Percentiles rank a stretch among this genome's conserved stretches.
These are phyloP conservation scores for Buathra laborator DNA, from an alignment of 2,888 invertebrate genomes.

Conservation along the genomic window DNA sequence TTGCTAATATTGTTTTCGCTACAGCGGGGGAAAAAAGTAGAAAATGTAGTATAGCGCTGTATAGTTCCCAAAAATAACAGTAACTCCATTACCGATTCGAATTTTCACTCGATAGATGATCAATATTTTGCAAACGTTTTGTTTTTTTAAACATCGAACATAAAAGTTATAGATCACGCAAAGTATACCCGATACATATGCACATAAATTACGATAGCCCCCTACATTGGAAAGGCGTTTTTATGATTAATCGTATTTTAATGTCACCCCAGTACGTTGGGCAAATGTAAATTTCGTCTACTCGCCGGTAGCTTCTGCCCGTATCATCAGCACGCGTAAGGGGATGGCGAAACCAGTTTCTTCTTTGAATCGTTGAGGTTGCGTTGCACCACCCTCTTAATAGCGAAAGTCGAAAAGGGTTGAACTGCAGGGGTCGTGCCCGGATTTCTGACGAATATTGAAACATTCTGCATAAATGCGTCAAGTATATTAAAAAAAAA, in stretches of 20 bases:
- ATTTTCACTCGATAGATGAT: not conserved
- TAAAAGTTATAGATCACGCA: not conserved
- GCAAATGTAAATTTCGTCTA: conserved; percentile 49
- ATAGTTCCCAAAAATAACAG: too few relatives aligned
- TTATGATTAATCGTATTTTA: conserved; percentile 61
- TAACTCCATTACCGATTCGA: not conserved
- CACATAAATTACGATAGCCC: conserved; percentile 52
- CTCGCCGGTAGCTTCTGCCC: conserved; percentile 5
- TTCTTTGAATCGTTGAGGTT: conserved; percentile 19
- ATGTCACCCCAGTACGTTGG: conserved; percentile 40
- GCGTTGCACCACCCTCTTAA: conserved; percentile 8
- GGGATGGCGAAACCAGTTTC: conserved; percentile 47
- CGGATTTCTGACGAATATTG: not conserved
- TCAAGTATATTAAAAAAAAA: not conserved
- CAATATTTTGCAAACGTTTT: not conserved
- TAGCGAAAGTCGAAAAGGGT: conserved; percentile 35
- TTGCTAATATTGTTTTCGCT: too few relatives aligned
- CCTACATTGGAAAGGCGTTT: conserved; percentile 33
- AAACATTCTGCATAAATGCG: not conserved
- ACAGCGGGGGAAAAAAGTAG: too few relatives aligned
- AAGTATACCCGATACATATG: conserved; percentile 41
- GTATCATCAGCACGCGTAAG: conserved; percentile 43
- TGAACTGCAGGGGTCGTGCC: conserved; percentile 3
- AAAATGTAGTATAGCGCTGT: too few relatives aligned
- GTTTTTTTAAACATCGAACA: not conserved